Evolutionary conservation across 2,797 vertebrate species (phyloP).

Genomic region (Taeniopygia guttata): DNA sequence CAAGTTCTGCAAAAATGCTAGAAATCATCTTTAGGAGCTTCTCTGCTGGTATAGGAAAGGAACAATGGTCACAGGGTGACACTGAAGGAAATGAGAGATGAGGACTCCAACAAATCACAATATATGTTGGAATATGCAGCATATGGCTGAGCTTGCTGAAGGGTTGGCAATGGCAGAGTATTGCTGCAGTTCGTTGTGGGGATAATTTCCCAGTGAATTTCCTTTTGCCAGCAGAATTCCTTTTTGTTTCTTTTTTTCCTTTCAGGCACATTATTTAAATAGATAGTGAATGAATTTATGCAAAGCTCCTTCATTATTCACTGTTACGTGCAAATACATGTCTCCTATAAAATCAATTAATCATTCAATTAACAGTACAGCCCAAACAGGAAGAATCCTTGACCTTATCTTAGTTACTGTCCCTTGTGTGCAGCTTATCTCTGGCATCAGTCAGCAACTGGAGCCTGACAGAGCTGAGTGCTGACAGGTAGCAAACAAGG

Average conservation of each 20-base stretch:
- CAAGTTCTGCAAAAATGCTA: background rate
- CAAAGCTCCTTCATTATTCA: background rate
- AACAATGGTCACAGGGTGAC: background rate
- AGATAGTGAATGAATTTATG: background rate
- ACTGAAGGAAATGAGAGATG: background rate
- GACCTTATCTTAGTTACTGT: background rate
- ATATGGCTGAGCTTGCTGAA: background rate
- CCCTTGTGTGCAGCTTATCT: conserved; percentile 38
- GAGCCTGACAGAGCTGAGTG: background rate
- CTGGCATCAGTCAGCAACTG: conserved; percentile 20
- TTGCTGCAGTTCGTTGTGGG: background rate
- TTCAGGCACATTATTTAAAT: background rate
- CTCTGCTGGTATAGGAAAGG: background rate
- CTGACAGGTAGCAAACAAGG: background rate
- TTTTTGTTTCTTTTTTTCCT: background rate
- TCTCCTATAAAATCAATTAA: conserved; percentile 2
- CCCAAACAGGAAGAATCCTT: background rate
- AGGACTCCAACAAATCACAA: background rate
- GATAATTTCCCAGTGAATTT: background rate
- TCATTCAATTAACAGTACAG: conserved; percentile 18
- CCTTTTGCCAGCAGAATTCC: background rate
- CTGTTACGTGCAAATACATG: background rate
- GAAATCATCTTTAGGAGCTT: background rate
- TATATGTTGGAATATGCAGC: background rate
- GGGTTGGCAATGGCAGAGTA: accelerated